A percentile compares a stretch with the other conserved stretches of the same genome.
Evolutionary conservation across 2,888 invertebrate genomes (phyloP).

Genomic region (Rugalucina vietnamica): DNA sequence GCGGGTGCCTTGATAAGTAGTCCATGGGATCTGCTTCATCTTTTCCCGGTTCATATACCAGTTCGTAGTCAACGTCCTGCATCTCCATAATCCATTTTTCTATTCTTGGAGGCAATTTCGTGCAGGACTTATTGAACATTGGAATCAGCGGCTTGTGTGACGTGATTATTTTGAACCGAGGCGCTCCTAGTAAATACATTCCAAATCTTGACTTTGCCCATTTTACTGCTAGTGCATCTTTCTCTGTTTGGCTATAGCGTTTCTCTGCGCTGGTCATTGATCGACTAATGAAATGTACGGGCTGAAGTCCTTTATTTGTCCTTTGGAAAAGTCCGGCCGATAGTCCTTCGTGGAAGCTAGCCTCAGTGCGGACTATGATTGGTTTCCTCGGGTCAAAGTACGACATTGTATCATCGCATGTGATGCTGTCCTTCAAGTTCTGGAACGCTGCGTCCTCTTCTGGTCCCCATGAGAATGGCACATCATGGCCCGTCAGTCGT

Average conservation of each 20-base stretch:
- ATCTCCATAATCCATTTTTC: neutral
- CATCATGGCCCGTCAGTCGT: neutral
- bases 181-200: conserved; percentile 29
- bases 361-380: conserved; percentile 20
- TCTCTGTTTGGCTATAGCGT: conserved; percentile 40
- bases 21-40: neutral
- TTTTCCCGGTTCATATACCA: too few species aligned
- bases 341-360: conserved; percentile 21
- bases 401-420: conserved; percentile 11
- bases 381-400: conserved; percentile 32
- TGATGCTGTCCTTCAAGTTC: conserved; percentile 27
- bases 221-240: conserved; percentile 31
- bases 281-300: conserved; percentile 46
- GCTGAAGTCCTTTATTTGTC: conserved; percentile 39
- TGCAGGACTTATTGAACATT: neutral
- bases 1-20: neutral
- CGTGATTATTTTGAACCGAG: too few species aligned
- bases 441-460: conserved; percentile 18
- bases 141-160: too few species aligned
- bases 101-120: neutral
- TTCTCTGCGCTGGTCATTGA: conserved; percentile 41
- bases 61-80: neutral
- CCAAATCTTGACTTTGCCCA: conserved; percentile 30
- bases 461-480: conserved; percentile 13
- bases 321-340: conserved; percentile 35